Conservation (phyloP, 2,888 invertebrate species). For the Malacosoma neustria region DNA sequence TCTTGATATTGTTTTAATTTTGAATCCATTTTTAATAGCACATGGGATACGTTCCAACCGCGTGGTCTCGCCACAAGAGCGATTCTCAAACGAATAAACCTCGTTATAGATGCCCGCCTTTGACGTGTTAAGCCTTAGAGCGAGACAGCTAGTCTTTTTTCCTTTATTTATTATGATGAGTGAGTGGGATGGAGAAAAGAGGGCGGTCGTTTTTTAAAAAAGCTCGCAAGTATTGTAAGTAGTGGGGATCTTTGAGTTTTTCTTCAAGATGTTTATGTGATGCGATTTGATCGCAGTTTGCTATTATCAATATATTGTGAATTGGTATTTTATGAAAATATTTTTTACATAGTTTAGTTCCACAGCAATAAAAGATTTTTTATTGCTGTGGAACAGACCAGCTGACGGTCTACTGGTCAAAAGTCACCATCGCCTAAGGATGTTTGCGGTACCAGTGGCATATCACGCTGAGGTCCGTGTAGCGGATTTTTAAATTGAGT, state of each 20-base stretch:
- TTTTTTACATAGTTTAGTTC: too few relatives aligned
- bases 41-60: conserved; percentile 39
- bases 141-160: conserved; percentile 31
- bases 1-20: conserved; percentile 56
- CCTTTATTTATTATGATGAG: conserved; percentile 7
- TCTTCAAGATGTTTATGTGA: conserved; percentile 73
- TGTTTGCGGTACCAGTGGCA: too few relatives aligned
- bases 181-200: conserved; percentile 37
- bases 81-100: conserved; percentile 72
- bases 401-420: too few relatives aligned
- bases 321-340: background rate
- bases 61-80: conserved; percentile 59
- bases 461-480: too few relatives aligned
- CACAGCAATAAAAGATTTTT: too few relatives aligned
- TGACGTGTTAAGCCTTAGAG: conserved; percentile 60
- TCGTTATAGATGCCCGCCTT: conserved; percentile 66
- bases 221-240: conserved; percentile 65
- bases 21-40: conserved; percentile 54
- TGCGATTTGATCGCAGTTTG: conserved; percentile 62
- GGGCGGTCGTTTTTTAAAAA: conserved; percentile 65
- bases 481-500: too few relatives aligned
- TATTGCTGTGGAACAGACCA: too few relatives aligned
- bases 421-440: too few relatives aligned
- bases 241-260: conserved; percentile 73
- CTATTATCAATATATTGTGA: conserved; percentile 6